Percentiles rank a stretch among this genome's conserved stretches.
Conservation (phyloP, 1,140 invertebrate species). For the Daktulosphaira vitifoliae region DNA sequence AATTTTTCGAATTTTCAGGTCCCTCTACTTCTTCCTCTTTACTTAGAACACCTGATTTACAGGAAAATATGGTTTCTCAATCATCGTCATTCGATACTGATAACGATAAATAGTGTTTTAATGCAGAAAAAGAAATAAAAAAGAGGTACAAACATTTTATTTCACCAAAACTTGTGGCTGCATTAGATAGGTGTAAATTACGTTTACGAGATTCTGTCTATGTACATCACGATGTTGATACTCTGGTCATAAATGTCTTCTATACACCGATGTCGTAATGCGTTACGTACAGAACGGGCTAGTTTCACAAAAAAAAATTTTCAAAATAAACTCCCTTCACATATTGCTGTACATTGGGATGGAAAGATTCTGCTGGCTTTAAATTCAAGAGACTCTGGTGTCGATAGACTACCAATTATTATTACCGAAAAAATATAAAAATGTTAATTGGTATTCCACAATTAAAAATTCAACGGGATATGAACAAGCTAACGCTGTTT, state of each 20-base stretch:
- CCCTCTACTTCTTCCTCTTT: no score
- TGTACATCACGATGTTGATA: conserved; percentile 30
- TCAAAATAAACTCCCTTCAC: no score
- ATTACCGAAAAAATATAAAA: background rate
- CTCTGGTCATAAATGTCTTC: conserved; percentile 36
- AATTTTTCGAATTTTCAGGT: no score
- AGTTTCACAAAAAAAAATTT: no score
- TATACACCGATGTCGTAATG: conserved; percentile 35
- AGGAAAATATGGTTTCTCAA: background rate
- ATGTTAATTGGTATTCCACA: no score
- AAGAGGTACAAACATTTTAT: conserved; percentile 35
- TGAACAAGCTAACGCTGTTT: no score
- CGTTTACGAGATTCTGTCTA: conserved; percentile 36
- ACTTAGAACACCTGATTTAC: conserved; percentile 2
- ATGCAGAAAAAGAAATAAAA: conserved; percentile 25
- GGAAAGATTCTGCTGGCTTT: no score
- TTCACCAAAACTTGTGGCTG: conserved; percentile 36
- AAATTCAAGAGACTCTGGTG: conserved; percentile 34
- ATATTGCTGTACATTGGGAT: no score
- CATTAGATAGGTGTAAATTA: conserved; percentile 37
- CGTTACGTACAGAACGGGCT: no score
- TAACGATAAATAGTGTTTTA: no score
- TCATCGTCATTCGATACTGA: background rate
- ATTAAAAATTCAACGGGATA: no score
- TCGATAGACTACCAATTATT: background rate